phyloP scores from a whole-genome alignment of 2,888 invertebrate genomes.

The Tortricodes alternella region DNA sequence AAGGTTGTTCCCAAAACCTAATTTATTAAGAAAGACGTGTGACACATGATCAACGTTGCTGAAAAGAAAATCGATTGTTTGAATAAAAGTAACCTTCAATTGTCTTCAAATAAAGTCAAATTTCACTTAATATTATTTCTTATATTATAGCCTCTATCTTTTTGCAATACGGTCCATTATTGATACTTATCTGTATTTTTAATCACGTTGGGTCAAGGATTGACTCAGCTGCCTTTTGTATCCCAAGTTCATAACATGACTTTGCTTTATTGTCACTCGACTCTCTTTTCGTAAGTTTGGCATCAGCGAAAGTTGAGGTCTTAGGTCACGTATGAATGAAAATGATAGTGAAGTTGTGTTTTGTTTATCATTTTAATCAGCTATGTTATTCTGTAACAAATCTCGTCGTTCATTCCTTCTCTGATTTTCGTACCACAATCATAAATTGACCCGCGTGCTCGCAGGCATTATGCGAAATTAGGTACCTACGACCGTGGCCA shows the following conservation, averaged over 20 bases:
- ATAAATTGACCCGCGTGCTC: too few relatives aligned
- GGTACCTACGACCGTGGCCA: too few relatives aligned
- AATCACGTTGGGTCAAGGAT: slow-evolving; percentile 51
- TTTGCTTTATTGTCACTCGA: slow-evolving; percentile 38
- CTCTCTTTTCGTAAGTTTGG: slow-evolving; percentile 50
- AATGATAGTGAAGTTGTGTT: slow-evolving; percentile 39
- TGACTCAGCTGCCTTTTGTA: slow-evolving; percentile 35
- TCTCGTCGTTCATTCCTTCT: too few relatives aligned
- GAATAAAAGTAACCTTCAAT: slow-evolving; percentile 33
- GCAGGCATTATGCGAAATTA: too few relatives aligned
- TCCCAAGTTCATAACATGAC: slow-evolving; percentile 60
- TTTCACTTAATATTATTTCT: slow-evolving; percentile 35
- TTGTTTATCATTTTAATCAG: not conserved
- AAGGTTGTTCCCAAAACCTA: slow-evolving; percentile 29
- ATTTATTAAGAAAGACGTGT: slow-evolving; percentile 19
- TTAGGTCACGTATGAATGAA: slow-evolving; percentile 49
- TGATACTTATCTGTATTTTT: slow-evolving; percentile 30
- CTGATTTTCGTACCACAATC: too few relatives aligned
- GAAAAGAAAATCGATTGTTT: slow-evolving; percentile 42
- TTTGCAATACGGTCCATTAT: not conserved
- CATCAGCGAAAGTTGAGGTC: slow-evolving; percentile 67
- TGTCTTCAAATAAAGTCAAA: slow-evolving; percentile 36
- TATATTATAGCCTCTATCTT: not conserved
- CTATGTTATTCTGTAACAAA: too few relatives aligned
- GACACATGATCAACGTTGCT: slow-evolving; percentile 42